These are phyloP conservation scores for Tortrix viridana DNA, from an alignment of 2,888 invertebrate species.

Conservation along the genomic window DNA sequence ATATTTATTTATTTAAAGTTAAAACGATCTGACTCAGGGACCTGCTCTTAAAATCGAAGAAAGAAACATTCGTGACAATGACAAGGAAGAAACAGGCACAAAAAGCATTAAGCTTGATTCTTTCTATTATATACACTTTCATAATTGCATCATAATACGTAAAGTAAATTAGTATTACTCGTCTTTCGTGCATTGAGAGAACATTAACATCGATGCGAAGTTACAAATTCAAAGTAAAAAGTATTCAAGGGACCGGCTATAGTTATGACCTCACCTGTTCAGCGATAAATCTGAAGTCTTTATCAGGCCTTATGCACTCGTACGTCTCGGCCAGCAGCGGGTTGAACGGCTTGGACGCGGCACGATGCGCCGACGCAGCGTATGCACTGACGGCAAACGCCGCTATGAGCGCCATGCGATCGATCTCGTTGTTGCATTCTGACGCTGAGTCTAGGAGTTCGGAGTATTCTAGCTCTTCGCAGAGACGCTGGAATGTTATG, in stretches of 20 bases:
- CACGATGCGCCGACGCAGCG: conserved; percentile 88
- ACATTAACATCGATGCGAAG: too few species aligned
- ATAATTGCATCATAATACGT: too few species aligned
- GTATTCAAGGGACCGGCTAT: neutral
- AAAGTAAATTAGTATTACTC: too few species aligned
- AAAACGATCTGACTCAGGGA: too few species aligned
- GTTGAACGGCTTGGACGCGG: conserved; percentile 94
- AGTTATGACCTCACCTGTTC: conserved; percentile 86
- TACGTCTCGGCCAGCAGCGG: conserved; percentile 93
- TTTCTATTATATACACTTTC: too few species aligned
- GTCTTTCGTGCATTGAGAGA: too few species aligned
- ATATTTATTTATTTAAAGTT: too few species aligned
- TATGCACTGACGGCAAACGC: conserved; percentile 93
- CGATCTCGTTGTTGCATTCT: conserved; percentile 85
- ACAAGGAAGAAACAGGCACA: too few species aligned
- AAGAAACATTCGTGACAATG: too few species aligned
- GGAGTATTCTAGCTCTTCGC: conserved; percentile 93
- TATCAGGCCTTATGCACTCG: conserved; percentile 91
- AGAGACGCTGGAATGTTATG: conserved; percentile 85
- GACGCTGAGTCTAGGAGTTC: conserved; percentile 91
- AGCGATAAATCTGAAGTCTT: conserved; percentile 90
- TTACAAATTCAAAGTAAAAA: too few species aligned
- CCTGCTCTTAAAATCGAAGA: too few species aligned
- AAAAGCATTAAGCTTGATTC: too few species aligned
- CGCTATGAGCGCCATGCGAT: conserved; percentile 90